Percentiles rank a stretch among this genome's conserved stretches.
phyloP scores from a whole-genome alignment of 1,140 invertebrate genomes.

The Nasonia giraulti region DNA sequence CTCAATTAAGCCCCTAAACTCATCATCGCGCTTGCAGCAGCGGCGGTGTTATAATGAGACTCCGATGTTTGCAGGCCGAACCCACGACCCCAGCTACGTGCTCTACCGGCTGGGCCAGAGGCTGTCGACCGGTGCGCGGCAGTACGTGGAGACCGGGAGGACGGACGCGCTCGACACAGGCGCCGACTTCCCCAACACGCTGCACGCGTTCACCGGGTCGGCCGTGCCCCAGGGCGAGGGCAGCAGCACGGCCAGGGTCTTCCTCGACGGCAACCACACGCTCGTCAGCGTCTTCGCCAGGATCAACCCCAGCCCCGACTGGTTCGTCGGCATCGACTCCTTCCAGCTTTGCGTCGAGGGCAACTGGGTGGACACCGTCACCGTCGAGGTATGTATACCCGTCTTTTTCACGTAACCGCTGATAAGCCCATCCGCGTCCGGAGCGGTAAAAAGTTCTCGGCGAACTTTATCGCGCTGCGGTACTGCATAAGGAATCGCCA shows the following conservation, averaged over 20 bases:
- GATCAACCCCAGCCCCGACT: slow-evolving; percentile 97
- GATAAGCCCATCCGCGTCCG: too few species aligned
- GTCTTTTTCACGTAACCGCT: too few species aligned
- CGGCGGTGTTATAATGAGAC: slow-evolving; percentile 5
- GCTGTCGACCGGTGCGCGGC: slow-evolving; percentile 83
- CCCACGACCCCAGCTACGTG: slow-evolving; percentile 86
- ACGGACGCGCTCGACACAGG: slow-evolving; percentile 81
- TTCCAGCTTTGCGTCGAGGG: slow-evolving; percentile 95
- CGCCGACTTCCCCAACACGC: slow-evolving; percentile 69
- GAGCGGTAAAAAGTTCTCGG: too few species aligned
- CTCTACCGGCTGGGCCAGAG: slow-evolving; percentile 86
- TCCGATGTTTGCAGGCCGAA: slow-evolving; percentile 80
- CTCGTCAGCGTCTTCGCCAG: slow-evolving; percentile 90
- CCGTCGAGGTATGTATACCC: slow-evolving; percentile 83
- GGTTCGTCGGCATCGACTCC: slow-evolving; percentile 97
- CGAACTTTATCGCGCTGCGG: neutral
- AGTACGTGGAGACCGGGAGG: slow-evolving; percentile 88
- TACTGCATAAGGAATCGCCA: neutral
- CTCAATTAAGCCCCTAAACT: slow-evolving; percentile 23
- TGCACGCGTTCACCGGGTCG: slow-evolving; percentile 89
- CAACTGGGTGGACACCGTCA: slow-evolving; percentile 94
- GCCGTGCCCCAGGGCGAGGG: slow-evolving; percentile 85
- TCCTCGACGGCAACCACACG: slow-evolving; percentile 93
- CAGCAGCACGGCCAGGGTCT: slow-evolving; percentile 86
- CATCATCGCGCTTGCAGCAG: neutral